Evolutionary conservation across 2,888 invertebrate genomes (phyloP).

Genomic region (Brachylomia viminalis): DNA sequence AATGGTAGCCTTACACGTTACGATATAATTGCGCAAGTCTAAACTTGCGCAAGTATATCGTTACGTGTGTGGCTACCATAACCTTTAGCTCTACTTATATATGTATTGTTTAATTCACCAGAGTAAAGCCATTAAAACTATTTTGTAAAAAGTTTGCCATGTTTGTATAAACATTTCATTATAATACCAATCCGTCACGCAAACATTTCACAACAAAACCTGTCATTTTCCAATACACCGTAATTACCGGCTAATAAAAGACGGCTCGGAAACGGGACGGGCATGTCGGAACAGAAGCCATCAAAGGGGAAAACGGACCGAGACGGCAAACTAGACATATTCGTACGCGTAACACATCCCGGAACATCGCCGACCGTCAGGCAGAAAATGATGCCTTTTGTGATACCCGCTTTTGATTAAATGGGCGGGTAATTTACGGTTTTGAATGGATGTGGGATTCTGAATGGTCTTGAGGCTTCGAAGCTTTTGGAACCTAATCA

Average conservation of each 20-base stretch:
- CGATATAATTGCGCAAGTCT: no score
- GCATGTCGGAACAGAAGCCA: constrained; percentile 17
- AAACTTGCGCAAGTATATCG: no score
- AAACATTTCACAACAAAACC: constrained; percentile 1
- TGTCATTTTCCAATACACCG: constrained; percentile 22
- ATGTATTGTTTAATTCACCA: neutral
- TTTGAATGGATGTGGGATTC: constrained; percentile 13
- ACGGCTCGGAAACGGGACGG: constrained; percentile 34
- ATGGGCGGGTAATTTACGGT: constrained; percentile 23
- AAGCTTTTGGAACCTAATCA: neutral
- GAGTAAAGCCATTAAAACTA: neutral
- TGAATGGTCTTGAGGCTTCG: constrained; percentile 8
- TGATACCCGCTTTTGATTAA: constrained; percentile 31
- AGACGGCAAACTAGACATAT: constrained; percentile 42
- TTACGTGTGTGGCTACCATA: no score
- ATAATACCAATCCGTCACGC: neutral
- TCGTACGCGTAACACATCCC: constrained; percentile 13
- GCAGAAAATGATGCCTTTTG: constrained; percentile 48
- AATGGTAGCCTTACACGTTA: neutral
- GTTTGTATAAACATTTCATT: neutral
- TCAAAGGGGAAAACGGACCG: constrained; percentile 32
- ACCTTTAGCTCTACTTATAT: no score
- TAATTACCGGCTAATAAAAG: constrained; percentile 44
- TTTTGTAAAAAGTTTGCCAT: neutral
- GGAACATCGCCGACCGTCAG: constrained; percentile 20